A percentile compares a stretch with the other conserved stretches of the same genome.
Conservation (phyloP, 2,888 invertebrate species). For the Torymus auratus region DNA sequence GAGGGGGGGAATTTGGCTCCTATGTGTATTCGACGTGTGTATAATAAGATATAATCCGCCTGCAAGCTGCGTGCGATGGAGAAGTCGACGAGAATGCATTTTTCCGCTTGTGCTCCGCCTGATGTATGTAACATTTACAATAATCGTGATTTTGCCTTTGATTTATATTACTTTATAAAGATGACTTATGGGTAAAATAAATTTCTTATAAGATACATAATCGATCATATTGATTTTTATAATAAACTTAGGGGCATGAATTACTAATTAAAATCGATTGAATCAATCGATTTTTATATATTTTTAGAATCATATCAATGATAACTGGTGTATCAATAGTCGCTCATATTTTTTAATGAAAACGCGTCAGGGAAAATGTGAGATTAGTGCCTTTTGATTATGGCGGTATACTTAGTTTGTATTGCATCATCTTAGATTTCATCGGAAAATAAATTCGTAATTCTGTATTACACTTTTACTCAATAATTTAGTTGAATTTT, state of each 20-base stretch:
- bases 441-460: constrained; percentile 8
- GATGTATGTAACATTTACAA: constrained; percentile 22
- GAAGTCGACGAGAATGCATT: constrained; percentile 32
- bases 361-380: constrained; percentile 39
- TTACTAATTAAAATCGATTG: constrained; percentile 15
- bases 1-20: constrained; percentile 1
- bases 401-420: constrained; percentile 42
- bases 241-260: constrained; percentile 2
- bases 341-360: constrained; percentile 19
- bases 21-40: constrained; percentile 2
- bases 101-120: not conserved
- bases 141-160: constrained; percentile 9
- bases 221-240: constrained; percentile 41
- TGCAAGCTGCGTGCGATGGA: not conserved
- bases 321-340: constrained; percentile 22
- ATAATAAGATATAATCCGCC: not conserved
- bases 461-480: constrained; percentile 22
- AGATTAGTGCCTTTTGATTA: constrained; percentile 55
- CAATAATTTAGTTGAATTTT: not conserved
- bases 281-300: constrained; percentile 36
- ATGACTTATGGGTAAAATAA: constrained; percentile 26
- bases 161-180: constrained; percentile 37
- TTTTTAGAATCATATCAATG: constrained; percentile 21
- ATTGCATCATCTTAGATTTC: constrained; percentile 6
- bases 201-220: constrained; percentile 14